Conservation (phyloP, 2,797 vertebrate species). For the Atherinosoma microstoma region DNA sequence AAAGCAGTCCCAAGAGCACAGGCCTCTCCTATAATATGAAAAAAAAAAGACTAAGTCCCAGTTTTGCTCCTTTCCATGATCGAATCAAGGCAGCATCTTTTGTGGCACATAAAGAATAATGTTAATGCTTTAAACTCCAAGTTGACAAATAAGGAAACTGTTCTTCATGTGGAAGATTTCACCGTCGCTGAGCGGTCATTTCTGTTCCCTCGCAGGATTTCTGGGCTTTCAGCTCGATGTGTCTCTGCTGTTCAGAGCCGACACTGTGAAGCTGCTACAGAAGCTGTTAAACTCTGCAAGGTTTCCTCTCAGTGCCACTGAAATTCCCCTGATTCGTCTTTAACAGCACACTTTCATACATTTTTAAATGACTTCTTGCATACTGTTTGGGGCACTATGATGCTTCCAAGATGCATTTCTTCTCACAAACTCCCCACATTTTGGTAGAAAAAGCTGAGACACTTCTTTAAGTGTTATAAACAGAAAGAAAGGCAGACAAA, state of each 20-base stretch:
- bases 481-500: constrained; percentile 3
- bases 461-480: neutral
- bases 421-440: constrained; percentile 5
- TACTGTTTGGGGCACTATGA: constrained; percentile 5
- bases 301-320: neutral
- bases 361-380: constrained; percentile 17
- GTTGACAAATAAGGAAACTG: neutral
- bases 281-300: constrained; percentile 8
- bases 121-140: too few relatives aligned
- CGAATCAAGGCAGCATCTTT: neutral
- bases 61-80: neutral
- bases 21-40: neutral
- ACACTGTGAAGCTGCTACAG: neutral
- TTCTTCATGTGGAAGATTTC: constrained; percentile 1
- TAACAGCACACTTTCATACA: neutral
- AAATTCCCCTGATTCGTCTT: neutral
- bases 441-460: neutral
- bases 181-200: neutral
- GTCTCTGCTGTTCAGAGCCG: constrained; percentile 1
- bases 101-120: neutral
- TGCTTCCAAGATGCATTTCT: constrained; percentile 3
- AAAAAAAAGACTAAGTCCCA: neutral
- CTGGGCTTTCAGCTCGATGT: constrained; percentile 3
- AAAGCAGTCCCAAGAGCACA: too few relatives aligned
- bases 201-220: constrained; percentile 16